Conservation (phyloP, 2,113 vertebrate species). For the Rattus rattus region DNA sequence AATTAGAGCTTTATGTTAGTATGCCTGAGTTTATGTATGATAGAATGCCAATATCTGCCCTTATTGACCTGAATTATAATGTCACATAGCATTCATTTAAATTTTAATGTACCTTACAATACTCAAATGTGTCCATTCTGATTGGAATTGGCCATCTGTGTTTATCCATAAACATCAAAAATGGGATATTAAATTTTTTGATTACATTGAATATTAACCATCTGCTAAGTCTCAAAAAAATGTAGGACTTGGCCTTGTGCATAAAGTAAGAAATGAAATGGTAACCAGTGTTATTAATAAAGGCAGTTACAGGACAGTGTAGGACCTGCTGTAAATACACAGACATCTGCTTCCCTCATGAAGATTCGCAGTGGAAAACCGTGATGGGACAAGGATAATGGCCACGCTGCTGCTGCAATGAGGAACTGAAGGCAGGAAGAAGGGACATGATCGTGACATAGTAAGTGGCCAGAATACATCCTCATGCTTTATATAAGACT, state of each 20-base stretch:
- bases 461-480: neutral
- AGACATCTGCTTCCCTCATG: neutral
- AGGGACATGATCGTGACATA: neutral
- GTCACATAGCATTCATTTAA: slow-evolving; percentile 9
- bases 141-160: slow-evolving; percentile 48
- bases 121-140: slow-evolving; percentile 39
- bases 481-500: neutral
- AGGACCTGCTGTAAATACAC: neutral
- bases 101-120: slow-evolving; percentile 28
- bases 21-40: neutral
- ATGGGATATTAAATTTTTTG: slow-evolving; percentile 42
- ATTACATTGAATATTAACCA: slow-evolving; percentile 53
- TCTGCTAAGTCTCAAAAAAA: slow-evolving; percentile 34
- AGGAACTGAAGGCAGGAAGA: neutral
- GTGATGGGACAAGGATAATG: neutral
- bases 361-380: neutral
- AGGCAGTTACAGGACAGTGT: neutral
- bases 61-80: slow-evolving; percentile 52
- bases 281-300: neutral
- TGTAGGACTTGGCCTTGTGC: neutral
- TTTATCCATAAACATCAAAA: slow-evolving; percentile 63
- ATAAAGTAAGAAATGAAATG: neutral
- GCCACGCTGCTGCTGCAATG: neutral
- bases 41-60: slow-evolving; percentile 1
- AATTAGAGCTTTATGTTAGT: neutral